Evolutionary conservation across 2,888 invertebrate species (phyloP), one percentile per base, ranked within the genome.

Genomic region (Pegoplata infirma): DNA sequence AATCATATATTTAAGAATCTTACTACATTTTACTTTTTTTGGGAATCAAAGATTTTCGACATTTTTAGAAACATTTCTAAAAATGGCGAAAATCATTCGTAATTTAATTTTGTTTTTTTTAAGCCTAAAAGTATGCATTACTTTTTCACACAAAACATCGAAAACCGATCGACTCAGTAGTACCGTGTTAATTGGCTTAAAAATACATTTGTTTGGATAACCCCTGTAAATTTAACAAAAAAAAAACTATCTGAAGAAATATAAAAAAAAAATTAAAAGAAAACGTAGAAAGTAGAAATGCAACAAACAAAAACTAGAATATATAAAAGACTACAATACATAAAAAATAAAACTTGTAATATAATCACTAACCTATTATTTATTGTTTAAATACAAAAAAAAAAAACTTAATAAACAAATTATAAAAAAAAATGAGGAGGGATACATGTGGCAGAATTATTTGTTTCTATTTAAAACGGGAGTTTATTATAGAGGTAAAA

Each of bases 311-410:
- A 32, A 19, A 36, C 28, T 16, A 58, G 14, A 28, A 55, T 25
- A 14, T 3, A 4, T 14, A 19, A 19, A 7, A 28, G 1, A 7
- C 47, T 16, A 44, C 14, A 32, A 28, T 49, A 28, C 46, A 47
- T 49, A 59, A 21, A 21, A 64, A 32, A 67, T 53, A 53, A 61
- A 46, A n/a, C 17, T 56, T 21, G 49, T 63, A 63, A 40, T n/a
- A n/a, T 40, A 40, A 69, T 76, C 56, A 63, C 63, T 69, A 76
- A 76, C 75, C 61, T 76, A 76, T 32, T 40, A n/a, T 51, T 32
- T 72, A 25, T 47, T 56, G 32, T 49, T 61, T 47, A 36, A 46
- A 16, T 16, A 53, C 49, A 51, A 77, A 51, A 23, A 59, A 12
- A 67, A 17, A 32, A 61, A 32, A 53, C 56, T 63, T 64, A 49